Conservation (phyloP, 2,113 vertebrate species). For the Parus major region DNA sequence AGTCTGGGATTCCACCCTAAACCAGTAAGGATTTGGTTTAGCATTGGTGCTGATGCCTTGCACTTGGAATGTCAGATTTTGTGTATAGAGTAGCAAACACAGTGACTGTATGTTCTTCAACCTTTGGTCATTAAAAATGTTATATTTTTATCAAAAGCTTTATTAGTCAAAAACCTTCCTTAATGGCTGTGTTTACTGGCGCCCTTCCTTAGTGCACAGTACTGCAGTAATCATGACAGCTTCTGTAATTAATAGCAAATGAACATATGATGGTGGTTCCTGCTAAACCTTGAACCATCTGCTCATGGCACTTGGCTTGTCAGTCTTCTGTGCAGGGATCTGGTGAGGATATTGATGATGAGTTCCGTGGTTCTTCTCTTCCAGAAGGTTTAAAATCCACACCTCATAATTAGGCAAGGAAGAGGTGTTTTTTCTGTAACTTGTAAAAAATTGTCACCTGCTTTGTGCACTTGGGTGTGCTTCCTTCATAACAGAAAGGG, state of each 20-base stretch:
- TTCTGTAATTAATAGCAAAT: slow-evolving; percentile 62
- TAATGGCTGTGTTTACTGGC: not conserved
- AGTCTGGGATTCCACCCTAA: not conserved
- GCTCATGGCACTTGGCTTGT: not conserved
- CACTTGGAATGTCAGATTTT: not conserved
- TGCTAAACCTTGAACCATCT: slow-evolving; percentile 20
- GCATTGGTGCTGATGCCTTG: not conserved
- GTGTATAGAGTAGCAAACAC: not conserved
- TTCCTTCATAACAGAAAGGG: not conserved
- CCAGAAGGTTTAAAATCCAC: not conserved
- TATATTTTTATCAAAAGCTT: not conserved
- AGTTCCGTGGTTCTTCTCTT: not conserved
- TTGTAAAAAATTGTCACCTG: not conserved
- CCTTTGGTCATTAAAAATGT: not conserved
- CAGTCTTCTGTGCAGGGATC: not conserved
- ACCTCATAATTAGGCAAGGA: not conserved
- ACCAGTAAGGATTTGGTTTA: not conserved
- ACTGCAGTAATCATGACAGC: not conserved
- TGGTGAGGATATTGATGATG: not conserved
- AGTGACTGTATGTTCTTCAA: not conserved
- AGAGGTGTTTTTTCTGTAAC: not conserved
- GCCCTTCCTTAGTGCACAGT: not conserved
- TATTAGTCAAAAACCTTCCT: not conserved
- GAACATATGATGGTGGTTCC: not conserved
- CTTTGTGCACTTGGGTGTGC: not conserved